These are phyloP conservation scores for Pangasius krempfi DNA, from an alignment of 2,797 vertebrate species.

Conservation along the genomic window DNA sequence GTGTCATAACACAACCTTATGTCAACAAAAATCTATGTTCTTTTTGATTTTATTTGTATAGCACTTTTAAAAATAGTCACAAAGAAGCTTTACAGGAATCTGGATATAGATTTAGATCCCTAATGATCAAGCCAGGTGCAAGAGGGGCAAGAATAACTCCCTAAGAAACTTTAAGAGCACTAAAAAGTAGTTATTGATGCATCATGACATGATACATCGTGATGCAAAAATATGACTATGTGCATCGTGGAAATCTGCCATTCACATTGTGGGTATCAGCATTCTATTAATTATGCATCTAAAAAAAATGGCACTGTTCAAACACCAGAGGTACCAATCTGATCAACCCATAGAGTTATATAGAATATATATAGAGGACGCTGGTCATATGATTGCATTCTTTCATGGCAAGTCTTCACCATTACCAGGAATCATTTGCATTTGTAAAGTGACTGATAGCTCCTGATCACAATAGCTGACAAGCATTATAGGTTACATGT, in stretches of 20 bases:
- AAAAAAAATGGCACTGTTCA: background rate
- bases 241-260: background rate
- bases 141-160: background rate
- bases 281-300: background rate
- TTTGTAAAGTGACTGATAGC: background rate
- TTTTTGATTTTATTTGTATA: background rate
- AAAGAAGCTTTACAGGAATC: background rate
- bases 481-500: background rate
- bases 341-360: background rate
- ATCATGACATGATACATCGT: background rate
- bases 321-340: background rate
- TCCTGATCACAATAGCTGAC: background rate
- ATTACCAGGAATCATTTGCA: background rate
- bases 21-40: background rate
- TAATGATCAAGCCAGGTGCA: background rate
- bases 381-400: background rate
- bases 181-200: background rate
- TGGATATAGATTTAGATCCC: background rate
- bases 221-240: background rate
- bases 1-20: background rate
- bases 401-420: background rate
- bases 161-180: background rate
- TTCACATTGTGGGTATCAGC: too few relatives aligned
- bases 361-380: background rate
- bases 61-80: background rate